phyloP scores from a whole-genome alignment of 1,140 invertebrate genomes.

The Solen grandis region DNA sequence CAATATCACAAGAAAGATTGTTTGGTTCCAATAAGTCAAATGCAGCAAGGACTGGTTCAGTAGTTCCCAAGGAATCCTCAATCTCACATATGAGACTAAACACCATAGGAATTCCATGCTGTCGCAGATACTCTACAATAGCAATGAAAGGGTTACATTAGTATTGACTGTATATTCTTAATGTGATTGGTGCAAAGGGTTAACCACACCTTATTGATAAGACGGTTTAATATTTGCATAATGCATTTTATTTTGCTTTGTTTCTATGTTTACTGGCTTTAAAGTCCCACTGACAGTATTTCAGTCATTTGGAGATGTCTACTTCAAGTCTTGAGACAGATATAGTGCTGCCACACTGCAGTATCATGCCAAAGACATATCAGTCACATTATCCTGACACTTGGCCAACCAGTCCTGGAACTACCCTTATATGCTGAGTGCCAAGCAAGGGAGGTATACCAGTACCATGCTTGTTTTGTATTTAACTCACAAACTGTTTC shows the following conservation, averaged over 20 bases:
- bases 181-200: neutral
- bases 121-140: neutral
- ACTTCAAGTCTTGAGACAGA: no score
- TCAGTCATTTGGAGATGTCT: no score
- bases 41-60: neutral
- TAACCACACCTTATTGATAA: neutral
- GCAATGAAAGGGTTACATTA: neutral
- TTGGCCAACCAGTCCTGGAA: no score
- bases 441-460: no score
- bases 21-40: conserved; percentile 15
- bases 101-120: conserved; percentile 13
- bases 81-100: conserved; percentile 14
- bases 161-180: neutral
- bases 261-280: neutral
- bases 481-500: neutral
- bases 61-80: conserved; percentile 18
- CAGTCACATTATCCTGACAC: neutral
- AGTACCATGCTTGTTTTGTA: no score
- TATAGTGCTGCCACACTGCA: no score
- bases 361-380: neutral
- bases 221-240: neutral
- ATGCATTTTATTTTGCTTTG: neutral
- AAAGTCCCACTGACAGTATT: no score
- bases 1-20: neutral
- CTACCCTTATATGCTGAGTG: no score